Evolutionary conservation across 2,797 vertebrate species (phyloP).

Genomic region (Fringilla coelebs): DNA sequence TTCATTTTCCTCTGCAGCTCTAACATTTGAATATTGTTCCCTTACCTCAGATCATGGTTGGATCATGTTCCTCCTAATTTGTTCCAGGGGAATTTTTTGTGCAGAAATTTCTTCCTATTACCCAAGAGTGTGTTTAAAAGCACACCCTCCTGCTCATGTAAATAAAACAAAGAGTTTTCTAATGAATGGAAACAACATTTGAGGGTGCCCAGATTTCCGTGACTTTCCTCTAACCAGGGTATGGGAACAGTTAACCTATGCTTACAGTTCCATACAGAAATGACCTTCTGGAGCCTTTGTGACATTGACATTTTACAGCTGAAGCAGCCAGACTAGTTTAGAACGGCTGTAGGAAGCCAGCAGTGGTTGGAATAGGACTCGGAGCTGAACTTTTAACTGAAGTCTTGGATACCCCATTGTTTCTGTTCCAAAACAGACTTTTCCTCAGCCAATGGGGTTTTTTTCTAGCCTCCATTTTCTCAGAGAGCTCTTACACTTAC

Average conservation of each 20-base stretch:
- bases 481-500: background rate
- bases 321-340: background rate
- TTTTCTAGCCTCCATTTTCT: background rate
- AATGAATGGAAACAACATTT: background rate
- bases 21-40: background rate
- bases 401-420: background rate
- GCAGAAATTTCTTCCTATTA: background rate
- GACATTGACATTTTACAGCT: background rate
- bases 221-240: background rate
- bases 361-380: background rate
- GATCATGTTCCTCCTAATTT: background rate
- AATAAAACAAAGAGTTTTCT: background rate
- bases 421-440: background rate
- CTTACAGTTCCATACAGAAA: background rate
- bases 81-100: background rate
- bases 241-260: background rate
- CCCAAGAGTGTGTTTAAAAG: background rate
- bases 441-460: background rate
- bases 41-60: background rate
- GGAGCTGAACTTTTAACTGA: background rate
- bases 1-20: background rate
- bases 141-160: background rate
- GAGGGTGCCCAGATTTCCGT: background rate
- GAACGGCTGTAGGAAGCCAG: background rate
- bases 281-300: background rate